Evolutionary conservation across 2,797 vertebrate species (phyloP).

Genomic region (Caiman crocodilus): DNA sequence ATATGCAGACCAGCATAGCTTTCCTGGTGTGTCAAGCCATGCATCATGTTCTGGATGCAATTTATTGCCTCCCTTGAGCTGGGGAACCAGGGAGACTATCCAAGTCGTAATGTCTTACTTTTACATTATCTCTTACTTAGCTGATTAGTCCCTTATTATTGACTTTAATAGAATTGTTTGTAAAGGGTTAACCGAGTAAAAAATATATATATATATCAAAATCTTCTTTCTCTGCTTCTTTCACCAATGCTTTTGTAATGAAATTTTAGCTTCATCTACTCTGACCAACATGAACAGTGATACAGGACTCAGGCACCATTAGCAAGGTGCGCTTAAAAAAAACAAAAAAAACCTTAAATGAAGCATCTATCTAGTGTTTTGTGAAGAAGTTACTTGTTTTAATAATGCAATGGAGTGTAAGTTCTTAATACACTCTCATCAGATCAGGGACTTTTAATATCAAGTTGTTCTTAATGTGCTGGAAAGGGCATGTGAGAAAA

Average conservation of each 20-base stretch:
- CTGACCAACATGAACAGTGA: background rate
- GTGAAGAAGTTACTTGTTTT: background rate
- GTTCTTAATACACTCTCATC: background rate
- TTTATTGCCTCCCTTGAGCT: slow-evolving; percentile 27
- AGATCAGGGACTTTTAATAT: background rate
- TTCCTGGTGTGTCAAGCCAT: slow-evolving; percentile 27
- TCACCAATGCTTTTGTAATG: background rate
- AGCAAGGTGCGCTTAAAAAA: background rate
- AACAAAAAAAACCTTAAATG: background rate
- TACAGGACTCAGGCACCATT: slow-evolving; percentile 49
- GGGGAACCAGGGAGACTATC: slow-evolving; percentile 30
- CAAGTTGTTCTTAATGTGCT: background rate
- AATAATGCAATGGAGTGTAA: background rate
- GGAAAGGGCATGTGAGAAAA: background rate
- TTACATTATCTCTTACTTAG: background rate
- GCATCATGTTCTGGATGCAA: background rate
- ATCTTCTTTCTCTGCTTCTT: background rate
- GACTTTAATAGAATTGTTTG: background rate
- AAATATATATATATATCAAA: background rate
- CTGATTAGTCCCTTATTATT: slow-evolving; percentile 1
- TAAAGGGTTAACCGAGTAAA: background rate
- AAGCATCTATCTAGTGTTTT: slow-evolving; percentile 30
- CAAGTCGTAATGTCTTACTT: background rate
- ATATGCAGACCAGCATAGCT: background rate
- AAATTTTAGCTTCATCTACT: slow-evolving; percentile 21